Conservation (phyloP, 2,113 vertebrate species). For the Semnornis frantzii region DNA sequence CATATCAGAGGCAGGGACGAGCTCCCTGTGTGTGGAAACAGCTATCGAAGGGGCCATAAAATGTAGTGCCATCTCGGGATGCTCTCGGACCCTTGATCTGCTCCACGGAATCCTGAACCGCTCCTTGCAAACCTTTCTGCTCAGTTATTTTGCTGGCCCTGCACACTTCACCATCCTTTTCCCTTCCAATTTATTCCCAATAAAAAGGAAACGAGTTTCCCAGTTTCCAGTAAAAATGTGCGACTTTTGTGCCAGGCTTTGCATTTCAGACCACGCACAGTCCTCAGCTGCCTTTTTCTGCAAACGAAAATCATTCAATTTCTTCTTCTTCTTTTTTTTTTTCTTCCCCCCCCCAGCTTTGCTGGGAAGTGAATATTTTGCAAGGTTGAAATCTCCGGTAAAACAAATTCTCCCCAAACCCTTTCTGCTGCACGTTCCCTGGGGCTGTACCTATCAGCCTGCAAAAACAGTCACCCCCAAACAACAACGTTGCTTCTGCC, state of each 20-base stretch:
- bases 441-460: neutral
- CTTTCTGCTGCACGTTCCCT: neutral
- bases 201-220: slow-evolving; percentile 19
- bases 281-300: neutral
- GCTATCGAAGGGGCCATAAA: accelerated
- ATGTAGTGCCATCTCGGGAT: neutral
- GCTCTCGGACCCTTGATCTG: accelerated
- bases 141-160: neutral
- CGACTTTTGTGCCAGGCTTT: neutral
- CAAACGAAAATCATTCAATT: neutral
- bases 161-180: neutral
- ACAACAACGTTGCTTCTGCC: neutral
- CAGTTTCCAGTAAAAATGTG: slow-evolving; percentile 27
- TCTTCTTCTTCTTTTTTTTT: neutral
- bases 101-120: neutral
- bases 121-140: neutral
- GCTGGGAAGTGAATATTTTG: neutral
- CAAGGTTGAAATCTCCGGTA: neutral
- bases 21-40: neutral
- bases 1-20: accelerated
- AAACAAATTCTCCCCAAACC: neutral
- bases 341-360: neutral
- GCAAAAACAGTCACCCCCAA: neutral
- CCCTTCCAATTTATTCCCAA: neutral
- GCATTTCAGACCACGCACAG: neutral